Evolutionary conservation across 2,113 vertebrate species (phyloP), one percentile per base, ranked within the genome.

Genomic region (Muntiacus reevesi): DNA sequence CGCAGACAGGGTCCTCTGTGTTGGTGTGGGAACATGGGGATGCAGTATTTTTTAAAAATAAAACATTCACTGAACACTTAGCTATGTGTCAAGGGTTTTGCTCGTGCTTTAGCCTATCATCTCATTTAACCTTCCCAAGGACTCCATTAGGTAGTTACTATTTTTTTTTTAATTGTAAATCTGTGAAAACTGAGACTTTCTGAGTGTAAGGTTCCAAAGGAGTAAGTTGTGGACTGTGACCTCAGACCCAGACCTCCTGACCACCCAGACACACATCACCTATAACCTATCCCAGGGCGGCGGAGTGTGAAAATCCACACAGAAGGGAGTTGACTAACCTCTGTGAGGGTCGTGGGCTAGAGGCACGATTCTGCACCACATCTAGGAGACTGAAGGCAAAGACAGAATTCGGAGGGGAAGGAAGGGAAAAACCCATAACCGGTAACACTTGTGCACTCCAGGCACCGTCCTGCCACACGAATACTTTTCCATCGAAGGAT

Each of bases 401-500:
- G 50, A 25, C 2, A 43, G 79, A 16, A 23, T 21, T 7, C 11
- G 8, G 10, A 13, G 7, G 0, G 0, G 11, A 45, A 21, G 4
- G 7, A 19, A 36, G 76, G 59, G 71, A 94, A 59, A 43, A 59
- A 13, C 16, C 16, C 30, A 6, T 28, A 47, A 40, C 1, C 30
- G 8, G 28, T 15, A 76, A n/a, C 14, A 45, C 55, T 5, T 47
- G 60, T n/a, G 15, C 27, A 30, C 40, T 43, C 17, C 4, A 47
- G 28, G 17, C 57, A 74, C 9, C 0, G 2, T 85, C 83, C 59
- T 91, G 62, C 78, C 1, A 16, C 1, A 23, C 5, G 11, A 71
- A 19, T 1, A 36, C 50, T 60, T 43, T 21, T 0, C 40, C 15
- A 30, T 28, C 7, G 3, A 0, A 7, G 1, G 40, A 21, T 23